Evolutionary conservation across 1,140 invertebrate genomes (phyloP).

Genomic region (Goniozus legneri): DNA sequence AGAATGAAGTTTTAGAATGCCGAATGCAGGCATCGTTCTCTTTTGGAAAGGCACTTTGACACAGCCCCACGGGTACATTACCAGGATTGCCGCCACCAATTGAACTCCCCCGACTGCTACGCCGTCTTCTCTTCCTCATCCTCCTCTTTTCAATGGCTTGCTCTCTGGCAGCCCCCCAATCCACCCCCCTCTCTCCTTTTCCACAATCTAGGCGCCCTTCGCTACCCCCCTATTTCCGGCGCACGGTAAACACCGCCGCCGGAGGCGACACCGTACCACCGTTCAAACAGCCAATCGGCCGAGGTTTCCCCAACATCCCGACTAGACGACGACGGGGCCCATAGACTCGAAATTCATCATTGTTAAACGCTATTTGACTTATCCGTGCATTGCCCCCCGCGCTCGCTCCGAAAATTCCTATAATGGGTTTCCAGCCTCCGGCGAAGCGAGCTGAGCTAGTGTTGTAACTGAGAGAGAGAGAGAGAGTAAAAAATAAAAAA

Average conservation of each 20-base stretch:
- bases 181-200: background rate
- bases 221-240: slow-evolving; percentile 19
- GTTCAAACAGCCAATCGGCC: slow-evolving; percentile 49
- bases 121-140: background rate
- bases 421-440: slow-evolving; percentile 18
- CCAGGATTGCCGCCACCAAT: slow-evolving; percentile 42
- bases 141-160: background rate
- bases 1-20: slow-evolving; percentile 39
- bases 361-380: slow-evolving; percentile 46
- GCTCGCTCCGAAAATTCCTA: slow-evolving; percentile 36
- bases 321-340: too few relatives aligned
- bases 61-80: slow-evolving; percentile 52
- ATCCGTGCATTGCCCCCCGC: slow-evolving; percentile 37
- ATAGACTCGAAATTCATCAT: slow-evolving; percentile 26
- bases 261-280: slow-evolving; percentile 35
- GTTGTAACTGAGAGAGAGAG: background rate
- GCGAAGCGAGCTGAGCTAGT: background rate
- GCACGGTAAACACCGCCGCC: slow-evolving; percentile 43
- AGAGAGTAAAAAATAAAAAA: background rate
- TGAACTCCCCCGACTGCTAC: slow-evolving; percentile 23
- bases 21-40: slow-evolving; percentile 32
- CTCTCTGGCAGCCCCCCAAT: background rate
- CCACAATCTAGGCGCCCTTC: background rate
- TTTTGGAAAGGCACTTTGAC: slow-evolving; percentile 43
- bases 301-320: slow-evolving; percentile 30